Percentiles rank a stretch among this genome's conserved stretches.
These are phyloP conservation scores for Pachliopta kotzebuea DNA, from an alignment of 2,888 invertebrate genomes.

Conservation along the genomic window DNA sequence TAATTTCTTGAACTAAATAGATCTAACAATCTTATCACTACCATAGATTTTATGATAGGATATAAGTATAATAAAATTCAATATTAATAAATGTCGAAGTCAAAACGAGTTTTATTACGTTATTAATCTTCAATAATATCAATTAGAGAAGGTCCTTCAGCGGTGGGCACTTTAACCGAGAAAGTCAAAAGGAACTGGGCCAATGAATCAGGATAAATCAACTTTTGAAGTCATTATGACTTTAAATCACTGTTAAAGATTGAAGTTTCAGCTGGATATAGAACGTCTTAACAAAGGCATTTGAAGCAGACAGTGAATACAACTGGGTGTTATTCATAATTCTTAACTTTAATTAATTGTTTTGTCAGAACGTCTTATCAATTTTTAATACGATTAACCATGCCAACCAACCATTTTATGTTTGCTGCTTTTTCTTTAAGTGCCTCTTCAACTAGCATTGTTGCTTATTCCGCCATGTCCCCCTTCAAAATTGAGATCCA, in stretches of 20 bases:
- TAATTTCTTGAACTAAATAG: neutral
- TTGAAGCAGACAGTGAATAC: conserved; percentile 3
- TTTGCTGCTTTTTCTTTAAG: too few relatives aligned
- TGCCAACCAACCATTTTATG: too few relatives aligned
- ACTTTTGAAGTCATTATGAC: conserved; percentile 19
- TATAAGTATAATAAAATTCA: too few relatives aligned
- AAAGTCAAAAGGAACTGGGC: conserved; percentile 3
- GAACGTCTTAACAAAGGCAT: conserved; percentile 14
- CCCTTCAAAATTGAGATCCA: too few relatives aligned
- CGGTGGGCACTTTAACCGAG: conserved; percentile 5
- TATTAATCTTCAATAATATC: neutral
- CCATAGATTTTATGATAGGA: too few relatives aligned
- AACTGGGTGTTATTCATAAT: neutral
- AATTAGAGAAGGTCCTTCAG: neutral
- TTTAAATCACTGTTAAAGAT: conserved; percentile 24
- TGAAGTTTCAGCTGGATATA: conserved; percentile 12
- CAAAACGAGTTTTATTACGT: neutral
- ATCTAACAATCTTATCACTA: neutral
- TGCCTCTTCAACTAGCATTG: too few relatives aligned
- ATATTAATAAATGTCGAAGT: too few relatives aligned
- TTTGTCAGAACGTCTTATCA: neutral
- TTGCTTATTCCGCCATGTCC: too few relatives aligned
- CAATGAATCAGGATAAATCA: conserved; percentile 9
- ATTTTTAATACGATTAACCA: neutral
- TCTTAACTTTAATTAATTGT: conserved; percentile 2